Percentiles rank a stretch among this genome's conserved stretches.
phyloP scores from a whole-genome alignment of 2,113 vertebrate species.

The Romanogobio albipinnatus region DNA sequence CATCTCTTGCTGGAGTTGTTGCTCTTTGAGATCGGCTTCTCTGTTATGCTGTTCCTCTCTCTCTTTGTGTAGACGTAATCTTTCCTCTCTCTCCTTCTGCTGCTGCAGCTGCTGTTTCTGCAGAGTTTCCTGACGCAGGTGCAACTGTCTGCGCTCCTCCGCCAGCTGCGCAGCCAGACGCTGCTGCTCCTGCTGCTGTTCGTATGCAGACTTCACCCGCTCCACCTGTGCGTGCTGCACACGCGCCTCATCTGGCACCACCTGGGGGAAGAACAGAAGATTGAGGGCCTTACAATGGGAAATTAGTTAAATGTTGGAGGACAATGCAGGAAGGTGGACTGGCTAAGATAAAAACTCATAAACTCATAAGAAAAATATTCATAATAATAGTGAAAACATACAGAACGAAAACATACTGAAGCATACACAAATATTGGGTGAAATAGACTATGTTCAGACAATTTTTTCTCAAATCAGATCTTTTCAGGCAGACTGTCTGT shows the following conservation, averaged over 20 bases:
- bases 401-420: neutral
- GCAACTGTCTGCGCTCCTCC: constrained; percentile 78
- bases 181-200: constrained; percentile 90
- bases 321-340: neutral
- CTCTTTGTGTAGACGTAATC: constrained; percentile 75
- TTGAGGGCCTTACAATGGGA: neutral
- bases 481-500: too few species aligned
- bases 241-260: neutral
- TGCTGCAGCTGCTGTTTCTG: constrained; percentile 79
- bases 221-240: constrained; percentile 52
- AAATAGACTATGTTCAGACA: too few species aligned
- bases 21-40: constrained; percentile 75
- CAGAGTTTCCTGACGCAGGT: constrained; percentile 75
- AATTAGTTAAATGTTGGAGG: neutral
- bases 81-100: constrained; percentile 78
- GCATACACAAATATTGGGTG: neutral
- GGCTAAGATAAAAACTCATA: neutral
- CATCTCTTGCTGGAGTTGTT: constrained; percentile 67
- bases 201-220: constrained; percentile 71
- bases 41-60: constrained; percentile 76
- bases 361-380: neutral
- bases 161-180: constrained; percentile 76
- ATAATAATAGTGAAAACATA: neutral
- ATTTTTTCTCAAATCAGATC: too few species aligned
- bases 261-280: constrained; percentile 1